Base-by-base conservation (phyloP, 92 coral and sea anemone species). In the Blastomussa wellsi region DNA sequence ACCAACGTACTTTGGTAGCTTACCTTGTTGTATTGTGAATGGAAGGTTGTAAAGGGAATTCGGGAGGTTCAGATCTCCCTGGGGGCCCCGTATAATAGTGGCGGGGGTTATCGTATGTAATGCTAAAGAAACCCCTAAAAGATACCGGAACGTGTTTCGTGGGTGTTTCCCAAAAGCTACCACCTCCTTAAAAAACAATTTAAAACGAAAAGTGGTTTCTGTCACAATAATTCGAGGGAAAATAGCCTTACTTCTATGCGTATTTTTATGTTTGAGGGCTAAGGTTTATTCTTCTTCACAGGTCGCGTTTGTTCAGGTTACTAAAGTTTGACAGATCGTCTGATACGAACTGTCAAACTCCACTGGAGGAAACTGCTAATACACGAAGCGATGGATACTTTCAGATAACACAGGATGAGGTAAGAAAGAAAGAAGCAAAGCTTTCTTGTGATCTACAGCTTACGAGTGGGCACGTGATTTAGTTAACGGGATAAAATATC, bases 381-480 rank as follows among this genome's bases (percentile, higher is more conserved):
- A 37, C 64, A 41, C 74, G 80, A 57, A 49, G 37, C 59, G 87
- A 80, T 44, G 94, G 85, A 19, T 88, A 91, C 67, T 31, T 88
- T 7, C 90, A 86, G 37, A 88, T 91, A 5, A 64, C 80, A 51
- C 94, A 91, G 69, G 91, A 88, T 28, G 94, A 91, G 86, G 94
- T 91, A 62, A 76, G 85, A 59, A 37, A 15, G 74, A 37, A 31
- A 36, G 28, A 35, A 41, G 24, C n/a, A 33, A 53, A 12, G 26
- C 72, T 0, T 24, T 31, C 6, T 24, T 19, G 68, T 10, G 32
- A 4, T 11, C 0, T 55, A 26, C 22, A 55, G 64, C 14, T 51
- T n/a, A n/a, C n/a, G n/a, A n/a, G n/a, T n/a, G n/a, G n/a, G n/a
- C n/a, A n/a, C n/a, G n/a, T n/a, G n/a, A n/a, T n/a, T n/a, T n/a